Base-by-base conservation (phyloP, 2,797 vertebrate genomes). In the Onychomys leucogaster region DNA sequence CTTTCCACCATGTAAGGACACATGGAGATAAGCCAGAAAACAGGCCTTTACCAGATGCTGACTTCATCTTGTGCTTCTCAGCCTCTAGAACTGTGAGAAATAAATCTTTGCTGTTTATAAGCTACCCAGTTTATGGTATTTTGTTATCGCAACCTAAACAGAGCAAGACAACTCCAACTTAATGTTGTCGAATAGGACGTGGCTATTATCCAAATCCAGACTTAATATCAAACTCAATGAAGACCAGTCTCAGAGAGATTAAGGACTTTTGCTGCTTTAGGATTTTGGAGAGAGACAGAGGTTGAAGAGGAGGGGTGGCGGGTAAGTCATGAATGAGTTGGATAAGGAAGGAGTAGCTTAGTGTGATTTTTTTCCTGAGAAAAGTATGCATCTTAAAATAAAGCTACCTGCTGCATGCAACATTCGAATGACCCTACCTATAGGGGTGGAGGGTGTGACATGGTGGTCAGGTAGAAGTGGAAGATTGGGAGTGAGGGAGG, bases 191-290 rank as follows among this genome's bases (percentile, higher is more conserved):
- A 81, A 32, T 46, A 75, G 13, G 71, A 73, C 37, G 41, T n/a
- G 19, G 37, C 65, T 71, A 65, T 94, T 94, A 84, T n/a, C 25
- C 80, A 90, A 90, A 90, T 43, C 34, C n/a, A 90, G 32, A 3
- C 80, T 96, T 92, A 77, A 69, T 87, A 69, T 82, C 87, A 91
- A 89, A 80, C 7, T n/a, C 29, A 92, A 34, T 77, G 61, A 90
- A 85, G 37, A 67, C n/a, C 21, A 7, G 71, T 83, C 41, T 90
- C 55, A 27, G 46, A 43, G 23, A 85, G 41, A 78, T 63, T 63
- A 87, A 86, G 29, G 59, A 83, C n/a, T 91, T 82, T 90, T 63
- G 75, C n/a, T 89, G 75, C 49, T 90, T 96, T 91, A 94, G 88
- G 76, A 87, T 96, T 90, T 82, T n/a, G n/a, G 46, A 71, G 80